Conservation (phyloP, 1,140 invertebrate genomes). For the Eumaeus atala region DNA sequence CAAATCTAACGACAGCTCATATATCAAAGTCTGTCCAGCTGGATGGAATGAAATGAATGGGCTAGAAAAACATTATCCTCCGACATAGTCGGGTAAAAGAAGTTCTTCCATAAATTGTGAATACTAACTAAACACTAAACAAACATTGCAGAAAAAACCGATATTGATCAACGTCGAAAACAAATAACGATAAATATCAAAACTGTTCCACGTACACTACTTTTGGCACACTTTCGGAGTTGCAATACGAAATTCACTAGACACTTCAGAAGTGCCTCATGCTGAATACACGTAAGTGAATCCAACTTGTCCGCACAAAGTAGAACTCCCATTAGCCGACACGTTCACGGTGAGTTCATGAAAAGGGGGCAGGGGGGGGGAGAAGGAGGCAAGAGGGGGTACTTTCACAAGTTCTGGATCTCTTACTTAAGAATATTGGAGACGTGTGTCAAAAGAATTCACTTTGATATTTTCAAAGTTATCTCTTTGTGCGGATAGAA, state of each 20-base stretch:
- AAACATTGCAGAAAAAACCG: no score
- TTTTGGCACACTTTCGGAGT: neutral
- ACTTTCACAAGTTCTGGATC: conserved; percentile 2
- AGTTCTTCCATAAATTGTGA: no score
- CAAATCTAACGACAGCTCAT: no score
- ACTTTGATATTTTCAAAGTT: conserved; percentile 4
- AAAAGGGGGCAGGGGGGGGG: neutral
- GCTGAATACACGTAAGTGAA: conserved; percentile 7
- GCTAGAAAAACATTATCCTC: no score
- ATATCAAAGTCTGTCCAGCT: no score
- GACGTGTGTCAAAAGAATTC: conserved; percentile 9
- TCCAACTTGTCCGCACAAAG: conserved; percentile 1
- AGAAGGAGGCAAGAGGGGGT: neutral
- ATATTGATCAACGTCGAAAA: no score
- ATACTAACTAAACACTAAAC: no score
- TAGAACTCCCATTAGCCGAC: conserved; percentile 5
- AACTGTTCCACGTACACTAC: no score
- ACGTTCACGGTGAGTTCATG: no score
- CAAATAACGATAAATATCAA: no score
- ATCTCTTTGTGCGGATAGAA: neutral
- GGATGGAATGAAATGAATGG: no score
- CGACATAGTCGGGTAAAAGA: no score
- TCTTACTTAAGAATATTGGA: conserved; percentile 11
- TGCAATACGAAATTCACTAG: conserved; percentile 1
- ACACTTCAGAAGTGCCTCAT: neutral